Base-by-base conservation (phyloP, 2,113 vertebrate species). In the rabbit (Oryctolagus cuniculus) region DNA sequence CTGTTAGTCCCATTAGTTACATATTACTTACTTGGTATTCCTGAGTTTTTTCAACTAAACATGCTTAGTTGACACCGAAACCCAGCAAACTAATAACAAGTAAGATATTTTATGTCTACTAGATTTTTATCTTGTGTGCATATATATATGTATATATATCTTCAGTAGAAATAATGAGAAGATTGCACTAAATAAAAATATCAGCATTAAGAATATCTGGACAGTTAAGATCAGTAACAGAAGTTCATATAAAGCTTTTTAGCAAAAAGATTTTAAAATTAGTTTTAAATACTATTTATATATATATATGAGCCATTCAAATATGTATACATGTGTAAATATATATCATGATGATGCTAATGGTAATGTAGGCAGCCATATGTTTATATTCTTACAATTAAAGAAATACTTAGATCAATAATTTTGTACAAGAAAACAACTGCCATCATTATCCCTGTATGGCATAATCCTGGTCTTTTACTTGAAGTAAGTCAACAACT, bases 391-490 rank as follows among this genome's bases (percentile, higher is more conserved):
- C 74, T n/a, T 72, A 92, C 6, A 92, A 84, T 96, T 98, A 91
- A 97, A 86, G 95, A 95, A 5, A 7, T 97, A 97, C 98, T 97
- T 97, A 98, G 96, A 97, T 93, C 75, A 88, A 93, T 97, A 96
- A 81, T 96, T 98, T 96, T 81, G 53, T 86, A 79, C 15, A 53
- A 95, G 95, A 84, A 97, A 97, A 44, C 44, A 44, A 44, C 89
- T 81, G 66, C 6, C 80, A 94, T 90, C 96, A 84, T 97, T 98
- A 97, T 97, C 96, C 91, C 96, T 90, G 80, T 93, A 77, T 97
- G 95, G 89, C 87, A 97, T 94, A 98, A 98, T 95, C 92, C 80
- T 97, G 96, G 85, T 94, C 97, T 98, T 98, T 98, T 96, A 97
- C 95, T 98, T 96, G 95, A 97, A 97, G 94, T 96, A 98, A 97